Evolutionary conservation across 1,140 invertebrate species (phyloP).

Genomic region (Pogonognathellus flavescens): DNA sequence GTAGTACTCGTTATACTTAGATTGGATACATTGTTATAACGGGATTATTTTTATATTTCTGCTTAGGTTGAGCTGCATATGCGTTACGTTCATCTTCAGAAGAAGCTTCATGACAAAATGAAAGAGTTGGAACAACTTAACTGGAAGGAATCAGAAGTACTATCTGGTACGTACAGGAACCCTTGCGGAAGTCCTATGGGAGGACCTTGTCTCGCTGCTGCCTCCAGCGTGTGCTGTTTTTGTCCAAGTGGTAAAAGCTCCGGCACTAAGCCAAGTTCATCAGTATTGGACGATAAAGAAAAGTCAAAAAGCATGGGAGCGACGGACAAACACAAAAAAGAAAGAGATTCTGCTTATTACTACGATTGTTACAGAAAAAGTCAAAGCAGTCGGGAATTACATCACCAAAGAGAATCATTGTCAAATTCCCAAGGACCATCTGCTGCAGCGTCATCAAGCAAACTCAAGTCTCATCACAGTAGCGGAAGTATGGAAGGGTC

Average conservation of each 20-base stretch:
- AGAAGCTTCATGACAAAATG: slow-evolving; percentile 86
- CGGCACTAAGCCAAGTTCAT: slow-evolving; percentile 2
- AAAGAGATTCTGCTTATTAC: slow-evolving; percentile 45
- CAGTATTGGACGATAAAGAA: slow-evolving; percentile 56
- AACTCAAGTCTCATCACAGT: slow-evolving; percentile 38
- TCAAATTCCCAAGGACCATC: slow-evolving; percentile 20
- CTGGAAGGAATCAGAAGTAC: slow-evolving; percentile 83
- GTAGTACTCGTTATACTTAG: too few species aligned
- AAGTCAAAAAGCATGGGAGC: slow-evolving; percentile 63
- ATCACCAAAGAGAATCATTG: slow-evolving; percentile 4
- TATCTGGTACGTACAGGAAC: slow-evolving; percentile 64
- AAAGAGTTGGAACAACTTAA: slow-evolving; percentile 86
- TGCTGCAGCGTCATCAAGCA: neutral
- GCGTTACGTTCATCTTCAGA: slow-evolving; percentile 89
- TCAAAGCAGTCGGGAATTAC: slow-evolving; percentile 65
- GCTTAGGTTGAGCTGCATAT: slow-evolving; percentile 86
- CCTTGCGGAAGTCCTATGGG: slow-evolving; percentile 55
- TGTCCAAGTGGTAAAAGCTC: slow-evolving; percentile 57
- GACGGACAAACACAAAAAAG: slow-evolving; percentile 18
- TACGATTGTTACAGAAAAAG: slow-evolving; percentile 65
- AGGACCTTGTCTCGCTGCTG: slow-evolving; percentile 58
- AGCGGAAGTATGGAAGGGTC: slow-evolving; percentile 29
- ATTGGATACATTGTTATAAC: too few species aligned
- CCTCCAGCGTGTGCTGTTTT: slow-evolving; percentile 65
- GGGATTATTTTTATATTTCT: neutral